A percentile compares a stretch with the other conserved stretches of the same genome.
These are phyloP conservation scores for Callospermophilus lateralis DNA, from an alignment of 2,113 vertebrate species.

Conservation along the genomic window DNA sequence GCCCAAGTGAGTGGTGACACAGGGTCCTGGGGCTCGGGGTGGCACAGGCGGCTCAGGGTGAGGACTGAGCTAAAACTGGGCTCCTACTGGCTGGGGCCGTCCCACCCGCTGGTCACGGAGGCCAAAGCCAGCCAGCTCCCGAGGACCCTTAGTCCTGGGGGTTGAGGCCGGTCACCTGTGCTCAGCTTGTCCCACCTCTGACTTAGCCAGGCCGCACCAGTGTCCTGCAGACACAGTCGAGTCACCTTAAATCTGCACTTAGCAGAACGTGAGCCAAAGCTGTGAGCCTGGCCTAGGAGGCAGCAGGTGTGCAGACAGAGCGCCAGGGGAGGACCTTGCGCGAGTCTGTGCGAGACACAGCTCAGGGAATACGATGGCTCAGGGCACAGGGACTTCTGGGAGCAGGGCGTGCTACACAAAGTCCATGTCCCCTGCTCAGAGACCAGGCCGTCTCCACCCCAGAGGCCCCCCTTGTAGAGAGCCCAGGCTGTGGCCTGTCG, in stretches of 20 bases:
- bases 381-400: neutral
- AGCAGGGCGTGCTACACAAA: neutral
- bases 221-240: neutral
- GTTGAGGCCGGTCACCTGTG: too few relatives aligned
- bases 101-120: too few relatives aligned
- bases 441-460: neutral
- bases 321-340: neutral
- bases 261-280: too few relatives aligned
- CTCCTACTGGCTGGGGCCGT: neutral
- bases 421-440: neutral
- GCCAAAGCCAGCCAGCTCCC: neutral
- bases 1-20: conserved; percentile 90
- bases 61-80: fast-evolving
- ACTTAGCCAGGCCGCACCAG: neutral
- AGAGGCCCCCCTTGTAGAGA: neutral
- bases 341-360: fast-evolving
- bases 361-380: neutral
- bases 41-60: fast-evolving
- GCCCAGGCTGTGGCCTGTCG: neutral
- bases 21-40: neutral
- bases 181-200: too few relatives aligned
- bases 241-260: neutral
- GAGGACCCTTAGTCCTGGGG: too few relatives aligned
- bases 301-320: fast-evolving
- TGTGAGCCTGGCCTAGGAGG: too few relatives aligned